These are phyloP conservation scores for Tromatobia lineatoria DNA, from an alignment of 2,888 invertebrate genomes.

Conservation along the genomic window DNA sequence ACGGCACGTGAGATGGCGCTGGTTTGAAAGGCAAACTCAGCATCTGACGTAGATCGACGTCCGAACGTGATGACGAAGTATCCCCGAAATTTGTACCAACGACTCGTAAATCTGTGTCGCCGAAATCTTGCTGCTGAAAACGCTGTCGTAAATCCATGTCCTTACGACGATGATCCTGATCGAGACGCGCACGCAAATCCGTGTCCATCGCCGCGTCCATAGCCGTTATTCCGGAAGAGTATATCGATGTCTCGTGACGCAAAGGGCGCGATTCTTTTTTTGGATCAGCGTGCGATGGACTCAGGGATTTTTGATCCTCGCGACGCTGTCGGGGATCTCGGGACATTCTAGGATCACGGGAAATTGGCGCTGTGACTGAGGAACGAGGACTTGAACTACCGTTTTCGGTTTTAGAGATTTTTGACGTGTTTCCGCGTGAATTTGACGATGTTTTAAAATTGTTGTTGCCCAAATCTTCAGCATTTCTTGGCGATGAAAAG, in stretches of 20 bases:
- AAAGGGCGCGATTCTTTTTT: slow-evolving; percentile 78
- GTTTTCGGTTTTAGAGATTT: slow-evolving; percentile 71
- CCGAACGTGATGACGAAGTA: slow-evolving; percentile 84
- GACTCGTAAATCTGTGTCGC: slow-evolving; percentile 89
- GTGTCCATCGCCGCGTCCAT: slow-evolving; percentile 81
- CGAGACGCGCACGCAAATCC: slow-evolving; percentile 81
- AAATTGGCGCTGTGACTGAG: slow-evolving; percentile 74
- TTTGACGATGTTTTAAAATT: background rate
- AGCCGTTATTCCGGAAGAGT: slow-evolving; percentile 83
- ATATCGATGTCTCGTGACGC: slow-evolving; percentile 83
- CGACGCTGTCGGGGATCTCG: slow-evolving; percentile 82
- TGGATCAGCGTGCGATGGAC: slow-evolving; percentile 74
- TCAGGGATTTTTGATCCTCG: slow-evolving; percentile 77
- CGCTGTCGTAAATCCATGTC: slow-evolving; percentile 87
- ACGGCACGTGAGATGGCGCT: slow-evolving; percentile 93
- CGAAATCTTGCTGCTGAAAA: slow-evolving; percentile 85
- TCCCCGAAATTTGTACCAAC: slow-evolving; percentile 78
- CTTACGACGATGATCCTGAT: slow-evolving; percentile 83
- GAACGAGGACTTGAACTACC: slow-evolving; percentile 77
- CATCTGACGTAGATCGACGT: slow-evolving; percentile 90
- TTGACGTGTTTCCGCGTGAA: slow-evolving; percentile 6
- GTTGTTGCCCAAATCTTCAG: slow-evolving; percentile 23
- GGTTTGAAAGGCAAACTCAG: slow-evolving; percentile 92
- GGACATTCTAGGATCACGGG: slow-evolving; percentile 84
- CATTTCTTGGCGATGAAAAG: slow-evolving; percentile 13